phyloP scores from a whole-genome alignment of 2,113 vertebrate genomes.

The Xiphorhynchus elegans region DNA sequence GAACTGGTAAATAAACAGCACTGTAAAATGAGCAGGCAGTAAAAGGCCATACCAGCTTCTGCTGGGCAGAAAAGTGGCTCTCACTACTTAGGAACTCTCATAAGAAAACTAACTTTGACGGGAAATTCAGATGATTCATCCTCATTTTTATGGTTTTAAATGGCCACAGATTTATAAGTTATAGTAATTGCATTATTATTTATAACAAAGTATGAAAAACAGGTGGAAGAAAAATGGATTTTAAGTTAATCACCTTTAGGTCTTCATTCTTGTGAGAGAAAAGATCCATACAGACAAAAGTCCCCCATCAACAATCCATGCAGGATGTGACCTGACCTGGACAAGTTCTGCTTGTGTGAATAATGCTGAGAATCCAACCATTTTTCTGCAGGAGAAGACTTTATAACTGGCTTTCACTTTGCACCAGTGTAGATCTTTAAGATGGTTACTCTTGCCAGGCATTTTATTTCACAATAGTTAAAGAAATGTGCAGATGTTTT shows the following conservation, averaged over 20 bases:
- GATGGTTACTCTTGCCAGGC: constrained; percentile 13
- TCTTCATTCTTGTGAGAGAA: neutral
- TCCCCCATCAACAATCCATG: neutral
- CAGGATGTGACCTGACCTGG: constrained; percentile 35
- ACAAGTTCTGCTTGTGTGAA: neutral
- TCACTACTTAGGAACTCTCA: neutral
- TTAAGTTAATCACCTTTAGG: neutral
- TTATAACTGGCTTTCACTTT: neutral
- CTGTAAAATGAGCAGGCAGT: neutral
- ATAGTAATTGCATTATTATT: neutral
- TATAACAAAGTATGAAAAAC: neutral
- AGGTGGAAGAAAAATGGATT: neutral
- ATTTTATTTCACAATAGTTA: constrained; percentile 38
- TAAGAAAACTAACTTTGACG: neutral
- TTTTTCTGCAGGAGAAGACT: neutral
- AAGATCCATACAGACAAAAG: neutral
- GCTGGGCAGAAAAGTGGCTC: neutral
- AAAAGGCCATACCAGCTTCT: neutral
- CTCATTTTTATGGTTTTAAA: neutral
- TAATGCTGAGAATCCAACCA: neutral
- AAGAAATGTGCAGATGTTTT: constrained; percentile 35
- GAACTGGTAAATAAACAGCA: neutral
- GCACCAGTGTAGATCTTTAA: neutral
- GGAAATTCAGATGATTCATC: neutral
- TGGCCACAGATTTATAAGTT: neutral